These are phyloP conservation scores for Sphinx pinastri DNA, from an alignment of 2,888 invertebrate species.

Conservation along the genomic window DNA sequence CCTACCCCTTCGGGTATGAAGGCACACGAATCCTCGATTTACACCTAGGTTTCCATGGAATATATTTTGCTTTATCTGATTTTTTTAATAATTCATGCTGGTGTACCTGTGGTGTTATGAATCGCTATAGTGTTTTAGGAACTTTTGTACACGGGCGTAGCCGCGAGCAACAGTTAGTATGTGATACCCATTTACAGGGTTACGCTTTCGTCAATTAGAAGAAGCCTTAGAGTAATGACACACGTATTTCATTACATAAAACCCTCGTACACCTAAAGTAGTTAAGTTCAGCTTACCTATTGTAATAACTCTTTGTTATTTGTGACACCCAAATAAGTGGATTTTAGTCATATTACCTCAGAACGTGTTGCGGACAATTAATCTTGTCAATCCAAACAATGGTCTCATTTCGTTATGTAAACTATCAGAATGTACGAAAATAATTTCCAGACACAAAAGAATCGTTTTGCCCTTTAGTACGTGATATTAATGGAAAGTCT, in stretches of 20 bases:
- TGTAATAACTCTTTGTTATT: neutral
- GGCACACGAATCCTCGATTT: too few species aligned
- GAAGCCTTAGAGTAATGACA: neutral
- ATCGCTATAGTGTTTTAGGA: too few species aligned
- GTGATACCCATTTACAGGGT: too few species aligned
- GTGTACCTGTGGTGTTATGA: too few species aligned
- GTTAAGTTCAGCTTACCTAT: neutral
- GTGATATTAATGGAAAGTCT: constrained; percentile 32
- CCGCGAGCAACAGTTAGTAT: too few species aligned
- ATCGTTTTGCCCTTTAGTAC: neutral
- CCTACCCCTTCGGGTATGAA: too few species aligned
- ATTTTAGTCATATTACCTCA: neutral
- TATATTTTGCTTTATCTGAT: too few species aligned
- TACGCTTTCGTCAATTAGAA: neutral
- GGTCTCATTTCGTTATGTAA: neutral
- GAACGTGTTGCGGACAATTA: neutral
- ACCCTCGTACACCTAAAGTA: neutral
- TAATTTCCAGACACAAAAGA: constrained; percentile 4
- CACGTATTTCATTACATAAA: neutral
- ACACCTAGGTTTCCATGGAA: too few species aligned
- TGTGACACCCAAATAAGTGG: neutral
- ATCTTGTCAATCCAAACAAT: neutral
- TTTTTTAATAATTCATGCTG: too few species aligned
- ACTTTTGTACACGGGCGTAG: too few species aligned
- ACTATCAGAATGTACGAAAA: constrained; percentile 1